Conservation (phyloP, 2,888 invertebrate species). For the Agrotis exclamationis region DNA sequence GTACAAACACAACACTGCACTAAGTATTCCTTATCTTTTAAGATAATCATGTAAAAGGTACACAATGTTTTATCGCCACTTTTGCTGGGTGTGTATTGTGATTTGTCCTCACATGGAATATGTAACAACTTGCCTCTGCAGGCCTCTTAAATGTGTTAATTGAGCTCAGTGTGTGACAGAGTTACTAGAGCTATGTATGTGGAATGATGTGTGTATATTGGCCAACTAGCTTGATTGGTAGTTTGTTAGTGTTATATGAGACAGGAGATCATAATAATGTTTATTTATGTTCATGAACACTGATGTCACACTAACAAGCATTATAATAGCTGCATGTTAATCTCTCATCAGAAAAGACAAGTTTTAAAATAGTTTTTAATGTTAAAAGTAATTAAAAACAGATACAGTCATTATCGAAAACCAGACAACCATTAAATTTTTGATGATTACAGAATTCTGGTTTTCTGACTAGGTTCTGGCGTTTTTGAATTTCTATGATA, state of each 20-base stretch:
- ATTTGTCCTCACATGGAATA: constrained; percentile 56
- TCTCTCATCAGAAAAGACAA: constrained; percentile 23
- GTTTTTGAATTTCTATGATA: neutral
- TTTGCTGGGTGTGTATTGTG: constrained; percentile 48
- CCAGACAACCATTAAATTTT: neutral
- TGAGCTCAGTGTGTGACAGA: constrained; percentile 65
- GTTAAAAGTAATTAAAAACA: neutral
- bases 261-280: constrained; percentile 56
- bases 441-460: neutral
- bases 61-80: constrained; percentile 57
- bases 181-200: constrained; percentile 46
- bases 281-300: constrained; percentile 64
- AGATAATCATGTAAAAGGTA: constrained; percentile 61
- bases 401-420: constrained; percentile 5
- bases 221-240: constrained; percentile 69
- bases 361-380: constrained; percentile 14
- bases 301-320: constrained; percentile 33
- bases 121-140: constrained; percentile 54
- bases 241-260: constrained; percentile 57
- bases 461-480: neutral
- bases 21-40: constrained; percentile 65
- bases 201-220: constrained; percentile 60
- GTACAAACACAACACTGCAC: constrained; percentile 53
- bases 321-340: constrained; percentile 29
- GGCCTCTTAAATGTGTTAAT: constrained; percentile 72